Conservation (phyloP, 1,140 invertebrate genomes). For the Zelostemma sp. region DNA sequence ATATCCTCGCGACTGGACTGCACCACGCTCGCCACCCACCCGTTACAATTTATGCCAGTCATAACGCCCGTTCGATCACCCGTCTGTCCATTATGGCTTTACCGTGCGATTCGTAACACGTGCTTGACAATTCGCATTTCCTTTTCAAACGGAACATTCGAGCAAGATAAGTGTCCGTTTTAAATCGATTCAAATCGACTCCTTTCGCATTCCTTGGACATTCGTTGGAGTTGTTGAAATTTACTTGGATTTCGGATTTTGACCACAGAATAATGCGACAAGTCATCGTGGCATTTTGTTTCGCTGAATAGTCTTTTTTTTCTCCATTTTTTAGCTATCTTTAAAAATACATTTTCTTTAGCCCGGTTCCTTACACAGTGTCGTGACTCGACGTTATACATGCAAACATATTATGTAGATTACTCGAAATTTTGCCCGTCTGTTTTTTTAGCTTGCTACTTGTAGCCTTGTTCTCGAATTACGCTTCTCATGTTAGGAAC, state of each 20-base stretch:
- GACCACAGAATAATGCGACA: background rate
- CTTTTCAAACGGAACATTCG: conserved; percentile 14
- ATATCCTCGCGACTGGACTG: background rate
- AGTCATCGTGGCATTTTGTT: background rate
- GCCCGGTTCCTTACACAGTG: background rate
- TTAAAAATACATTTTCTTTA: background rate
- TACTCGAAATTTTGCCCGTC: background rate
- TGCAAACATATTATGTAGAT: background rate
- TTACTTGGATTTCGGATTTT: too few species aligned
- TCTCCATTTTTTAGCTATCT: background rate
- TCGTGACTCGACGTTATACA: background rate
- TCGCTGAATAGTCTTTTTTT: background rate
- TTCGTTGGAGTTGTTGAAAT: too few species aligned
- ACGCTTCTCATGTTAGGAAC: too few species aligned
- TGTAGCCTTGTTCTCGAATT: too few species aligned
- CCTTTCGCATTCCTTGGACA: too few species aligned
- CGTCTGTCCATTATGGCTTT: conserved; percentile 10
- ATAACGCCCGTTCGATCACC: conserved; percentile 17
- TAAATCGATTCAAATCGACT: conserved; percentile 1
- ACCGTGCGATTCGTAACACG: conserved; percentile 21
- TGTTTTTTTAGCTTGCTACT: too few species aligned
- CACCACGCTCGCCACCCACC: conserved; percentile 13
- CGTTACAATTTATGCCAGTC: conserved; percentile 26
- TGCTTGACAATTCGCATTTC: conserved; percentile 19
- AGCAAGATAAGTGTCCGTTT: conserved; percentile 9